Conservation (phyloP, 2,888 invertebrate genomes). For the Brachyptera risi region DNA sequence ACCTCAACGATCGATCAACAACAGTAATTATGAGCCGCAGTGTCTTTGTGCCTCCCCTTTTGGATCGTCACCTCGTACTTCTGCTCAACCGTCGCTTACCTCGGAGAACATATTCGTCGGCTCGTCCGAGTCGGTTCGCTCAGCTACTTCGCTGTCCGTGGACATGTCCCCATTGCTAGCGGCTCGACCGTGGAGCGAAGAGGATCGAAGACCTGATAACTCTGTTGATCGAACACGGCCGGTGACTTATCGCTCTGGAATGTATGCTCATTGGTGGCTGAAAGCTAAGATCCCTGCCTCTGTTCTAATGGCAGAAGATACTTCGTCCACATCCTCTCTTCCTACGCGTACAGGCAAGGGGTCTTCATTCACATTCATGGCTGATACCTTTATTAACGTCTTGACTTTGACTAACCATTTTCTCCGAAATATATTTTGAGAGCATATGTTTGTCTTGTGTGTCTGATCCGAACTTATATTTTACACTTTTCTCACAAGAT, state of each 20-base stretch:
- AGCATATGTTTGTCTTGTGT: too few species aligned
- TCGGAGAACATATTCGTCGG: conserved; percentile 54
- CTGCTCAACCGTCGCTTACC: conserved; percentile 55
- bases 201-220: neutral
- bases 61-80: conserved; percentile 66
- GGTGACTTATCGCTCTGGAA: conserved; percentile 71
- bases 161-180: conserved; percentile 44
- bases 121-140: conserved; percentile 50
- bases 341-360: conserved; percentile 52
- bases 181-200: conserved; percentile 38
- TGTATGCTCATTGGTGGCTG: conserved; percentile 92
- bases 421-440: too few species aligned
- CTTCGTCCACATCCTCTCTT: conserved; percentile 6
- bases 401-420: neutral
- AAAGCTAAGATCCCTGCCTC: conserved; percentile 72
- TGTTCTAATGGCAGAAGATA: conserved; percentile 26
- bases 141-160: conserved; percentile 51
- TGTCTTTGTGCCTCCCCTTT: conserved; percentile 70
- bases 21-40: too few species aligned
- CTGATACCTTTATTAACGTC: conserved; percentile 16
- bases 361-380: conserved; percentile 1
- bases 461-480: too few species aligned
- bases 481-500: too few species aligned
- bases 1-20: conserved; percentile 50
- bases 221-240: conserved; percentile 39